Conservation (phyloP, 2,797 vertebrate genomes). For the Darevskia mixta region DNA sequence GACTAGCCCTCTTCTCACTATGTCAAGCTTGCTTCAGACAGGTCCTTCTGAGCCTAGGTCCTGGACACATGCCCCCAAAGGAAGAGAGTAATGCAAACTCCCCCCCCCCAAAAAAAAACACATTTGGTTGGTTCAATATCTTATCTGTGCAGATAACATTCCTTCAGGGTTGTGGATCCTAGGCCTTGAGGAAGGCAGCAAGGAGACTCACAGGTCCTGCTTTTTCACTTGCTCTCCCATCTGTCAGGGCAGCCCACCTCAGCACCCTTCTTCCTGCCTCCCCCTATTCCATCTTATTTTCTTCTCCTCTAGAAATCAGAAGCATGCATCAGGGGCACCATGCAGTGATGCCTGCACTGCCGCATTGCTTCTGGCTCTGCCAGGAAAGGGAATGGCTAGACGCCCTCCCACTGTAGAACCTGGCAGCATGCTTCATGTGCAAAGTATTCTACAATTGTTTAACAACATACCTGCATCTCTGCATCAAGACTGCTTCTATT, state of each 20-base stretch:
- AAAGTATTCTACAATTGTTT: background rate
- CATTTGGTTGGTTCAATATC: background rate
- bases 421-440: background rate
- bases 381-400: too few species aligned
- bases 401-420: background rate
- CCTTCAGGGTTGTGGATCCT: background rate
- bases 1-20: background rate
- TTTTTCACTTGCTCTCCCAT: background rate
- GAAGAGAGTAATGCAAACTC: background rate
- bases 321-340: background rate
- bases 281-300: background rate
- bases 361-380: too few species aligned
- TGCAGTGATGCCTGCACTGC: background rate
- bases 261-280: background rate
- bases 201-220: too few species aligned
- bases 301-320: background rate
- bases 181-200: background rate
- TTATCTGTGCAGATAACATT: background rate
- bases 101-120: too few species aligned
- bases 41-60: background rate
- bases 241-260: background rate
- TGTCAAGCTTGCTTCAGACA: background rate
- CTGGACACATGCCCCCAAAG: background rate
- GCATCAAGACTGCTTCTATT: too few species aligned
- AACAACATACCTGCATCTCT: background rate